Conservation (phyloP, 2,113 vertebrate species). For the Hiodon alosoides region DNA sequence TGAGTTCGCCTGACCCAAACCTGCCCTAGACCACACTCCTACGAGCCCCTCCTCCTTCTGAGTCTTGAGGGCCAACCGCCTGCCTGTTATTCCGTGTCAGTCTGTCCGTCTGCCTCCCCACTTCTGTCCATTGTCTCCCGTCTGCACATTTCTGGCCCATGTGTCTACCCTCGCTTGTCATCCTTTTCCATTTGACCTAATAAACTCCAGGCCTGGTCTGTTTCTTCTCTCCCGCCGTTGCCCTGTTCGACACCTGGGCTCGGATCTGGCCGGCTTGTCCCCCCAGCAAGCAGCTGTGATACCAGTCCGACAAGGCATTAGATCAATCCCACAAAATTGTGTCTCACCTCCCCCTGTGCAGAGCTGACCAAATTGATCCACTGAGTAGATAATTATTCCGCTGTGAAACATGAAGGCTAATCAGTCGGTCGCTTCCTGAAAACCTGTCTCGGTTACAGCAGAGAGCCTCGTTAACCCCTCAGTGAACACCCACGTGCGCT, state of each 20-base stretch:
- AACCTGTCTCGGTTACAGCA: not conserved
- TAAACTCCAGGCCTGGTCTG: too few relatives aligned
- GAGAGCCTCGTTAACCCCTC: not conserved
- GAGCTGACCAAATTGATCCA: too few relatives aligned
- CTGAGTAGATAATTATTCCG: not conserved
- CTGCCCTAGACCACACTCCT: not conserved
- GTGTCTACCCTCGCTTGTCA: not conserved
- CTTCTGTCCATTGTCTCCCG: not conserved
- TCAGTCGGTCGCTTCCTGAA: not conserved
- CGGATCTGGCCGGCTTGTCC: not conserved
- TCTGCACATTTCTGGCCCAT: not conserved
- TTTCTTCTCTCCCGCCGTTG: too few relatives aligned
- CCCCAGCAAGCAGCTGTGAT: not conserved
- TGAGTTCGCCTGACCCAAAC: conserved; percentile 49
- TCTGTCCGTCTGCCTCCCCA: not conserved
- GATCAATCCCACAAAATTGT: too few relatives aligned
- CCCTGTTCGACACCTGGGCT: too few relatives aligned
- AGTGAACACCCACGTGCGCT: not conserved
- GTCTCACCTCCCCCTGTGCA: not conserved
- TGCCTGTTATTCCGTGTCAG: conserved; percentile 2
- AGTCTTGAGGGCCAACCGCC: not conserved
- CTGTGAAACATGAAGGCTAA: not conserved
- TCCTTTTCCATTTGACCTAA: too few relatives aligned
- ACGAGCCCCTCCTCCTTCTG: not conserved
- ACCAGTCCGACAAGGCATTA: not conserved